phyloP scores from a whole-genome alignment of 2,797 vertebrate genomes.

The Pipistrellus nathusii region DNA sequence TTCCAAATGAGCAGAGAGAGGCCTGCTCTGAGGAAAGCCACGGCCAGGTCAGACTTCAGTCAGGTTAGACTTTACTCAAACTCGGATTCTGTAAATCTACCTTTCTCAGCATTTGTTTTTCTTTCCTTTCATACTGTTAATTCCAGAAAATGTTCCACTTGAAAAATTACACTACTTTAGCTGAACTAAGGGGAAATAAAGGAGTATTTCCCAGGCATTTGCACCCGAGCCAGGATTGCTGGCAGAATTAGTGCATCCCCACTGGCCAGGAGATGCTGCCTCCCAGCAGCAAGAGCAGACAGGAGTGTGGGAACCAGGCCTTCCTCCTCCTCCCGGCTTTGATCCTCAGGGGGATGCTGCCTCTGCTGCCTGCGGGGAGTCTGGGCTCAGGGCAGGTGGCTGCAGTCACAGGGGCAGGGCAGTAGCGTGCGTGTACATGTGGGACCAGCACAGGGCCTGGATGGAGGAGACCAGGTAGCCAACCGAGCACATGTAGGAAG shows the following conservation, averaged over 20 bases:
- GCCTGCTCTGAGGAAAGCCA: background rate
- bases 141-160: conserved; percentile 67
- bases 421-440: background rate
- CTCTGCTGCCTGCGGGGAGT: background rate
- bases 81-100: background rate
- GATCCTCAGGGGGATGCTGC: background rate
- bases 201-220: conserved; percentile 47
- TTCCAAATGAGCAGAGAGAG: background rate
- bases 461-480: background rate
- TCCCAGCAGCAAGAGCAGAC: background rate
- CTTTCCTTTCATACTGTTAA: conserved; percentile 67
- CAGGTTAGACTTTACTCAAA: background rate
- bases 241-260: background rate
- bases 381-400: conserved; percentile 28
- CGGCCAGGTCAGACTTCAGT: background rate
- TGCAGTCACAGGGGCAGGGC: background rate
- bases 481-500: background rate
- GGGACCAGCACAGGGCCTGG: background rate
- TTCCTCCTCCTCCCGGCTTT: conserved; percentile 32
- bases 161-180: conserved; percentile 59
- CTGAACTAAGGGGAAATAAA: conserved; percentile 58
- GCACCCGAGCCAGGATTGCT: background rate
- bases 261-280: background rate
- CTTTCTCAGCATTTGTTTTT: conserved; percentile 62
- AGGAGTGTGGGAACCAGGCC: conserved; percentile 36